A percentile compares a stretch with the other conserved stretches of the same genome.
phyloP scores from a whole-genome alignment of 2,888 invertebrate genomes.

The Plemyria rubiginata region DNA sequence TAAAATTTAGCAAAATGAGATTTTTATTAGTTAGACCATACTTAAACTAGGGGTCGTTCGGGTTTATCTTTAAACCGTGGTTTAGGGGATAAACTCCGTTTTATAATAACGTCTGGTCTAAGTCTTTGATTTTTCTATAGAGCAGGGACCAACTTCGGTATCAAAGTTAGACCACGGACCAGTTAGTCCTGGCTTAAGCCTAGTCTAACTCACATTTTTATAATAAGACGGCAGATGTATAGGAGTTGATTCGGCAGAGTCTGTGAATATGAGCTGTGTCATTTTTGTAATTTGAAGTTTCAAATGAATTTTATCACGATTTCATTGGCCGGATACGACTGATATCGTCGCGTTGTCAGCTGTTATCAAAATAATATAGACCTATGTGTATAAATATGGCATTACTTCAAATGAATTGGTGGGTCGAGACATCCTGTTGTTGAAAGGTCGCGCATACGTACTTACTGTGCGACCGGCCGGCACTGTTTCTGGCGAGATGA shows the following conservation, averaged over 20 bases:
- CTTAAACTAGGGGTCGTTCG: no score
- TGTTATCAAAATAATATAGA: conserved; percentile 61
- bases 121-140: no score
- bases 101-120: no score
- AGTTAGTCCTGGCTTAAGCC: no score
- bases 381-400: conserved; percentile 52
- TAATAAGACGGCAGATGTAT: no score
- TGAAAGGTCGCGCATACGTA: conserved; percentile 19
- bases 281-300: conserved; percentile 4
- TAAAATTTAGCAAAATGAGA: no score
- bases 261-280: not conserved
- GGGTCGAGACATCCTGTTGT: conserved; percentile 38
- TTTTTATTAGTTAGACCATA: no score
- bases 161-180: no score
- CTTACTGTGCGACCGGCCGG: conserved; percentile 2
- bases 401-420: conserved; percentile 35
- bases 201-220: conserved; percentile 2
- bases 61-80: no score
- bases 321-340: conserved; percentile 67
- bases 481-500: conserved; percentile 18
- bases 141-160: no score
- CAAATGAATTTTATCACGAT: conserved; percentile 61
- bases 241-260: not conserved
- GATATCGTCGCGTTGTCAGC: conserved; percentile 67
- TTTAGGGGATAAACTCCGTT: no score